Percentiles rank a stretch among this genome's conserved stretches.
Conservation (phyloP, 2,113 vertebrate species). For the Pitta sordida region DNA sequence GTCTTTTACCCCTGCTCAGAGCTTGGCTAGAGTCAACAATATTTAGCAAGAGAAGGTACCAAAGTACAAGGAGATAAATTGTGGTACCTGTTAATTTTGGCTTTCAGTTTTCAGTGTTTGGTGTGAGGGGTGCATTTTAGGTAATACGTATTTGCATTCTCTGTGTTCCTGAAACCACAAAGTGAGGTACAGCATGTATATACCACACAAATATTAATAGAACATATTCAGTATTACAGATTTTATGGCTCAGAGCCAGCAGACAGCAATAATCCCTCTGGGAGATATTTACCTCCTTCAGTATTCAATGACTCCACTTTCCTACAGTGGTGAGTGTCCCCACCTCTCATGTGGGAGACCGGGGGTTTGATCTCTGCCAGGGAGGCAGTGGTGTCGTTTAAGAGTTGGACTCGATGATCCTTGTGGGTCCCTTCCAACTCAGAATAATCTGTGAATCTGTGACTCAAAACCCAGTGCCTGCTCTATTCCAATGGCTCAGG, state of each 20-base stretch:
- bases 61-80: not conserved
- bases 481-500: not conserved
- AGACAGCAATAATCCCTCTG: not conserved
- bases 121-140: not conserved
- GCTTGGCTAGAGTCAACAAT: not conserved
- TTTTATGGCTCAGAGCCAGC: not conserved
- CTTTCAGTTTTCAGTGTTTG: not conserved
- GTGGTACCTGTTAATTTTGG: not conserved
- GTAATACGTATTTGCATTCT: not conserved
- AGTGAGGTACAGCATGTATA: fast-evolving
- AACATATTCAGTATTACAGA: not conserved
- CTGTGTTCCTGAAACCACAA: not conserved
- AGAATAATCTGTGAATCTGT: too few species aligned
- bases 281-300: not conserved
- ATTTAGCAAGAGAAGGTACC: not conserved
- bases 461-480: not conserved
- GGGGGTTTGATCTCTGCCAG: too few species aligned
- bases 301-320: not conserved
- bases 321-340: too few species aligned
- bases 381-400: too few species aligned
- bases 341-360: too few species aligned
- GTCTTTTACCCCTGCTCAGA: not conserved
- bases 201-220: not conserved
- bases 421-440: too few species aligned
- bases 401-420: too few species aligned